Conservation (phyloP, 2,113 vertebrate genomes). For the Elachura formosa region DNA sequence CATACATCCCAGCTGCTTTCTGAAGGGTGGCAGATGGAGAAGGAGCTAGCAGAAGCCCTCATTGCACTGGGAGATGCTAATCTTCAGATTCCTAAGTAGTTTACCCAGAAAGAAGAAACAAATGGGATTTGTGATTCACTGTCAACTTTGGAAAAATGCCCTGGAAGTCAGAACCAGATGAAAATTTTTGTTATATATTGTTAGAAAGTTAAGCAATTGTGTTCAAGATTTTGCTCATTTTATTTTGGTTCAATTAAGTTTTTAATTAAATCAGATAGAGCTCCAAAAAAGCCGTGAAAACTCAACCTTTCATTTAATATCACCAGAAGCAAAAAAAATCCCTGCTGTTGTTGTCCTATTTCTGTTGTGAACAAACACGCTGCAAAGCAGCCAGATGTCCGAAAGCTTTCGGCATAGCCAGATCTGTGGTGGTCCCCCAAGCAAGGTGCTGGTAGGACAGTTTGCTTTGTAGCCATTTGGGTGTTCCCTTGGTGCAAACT, state of each 20-base stretch:
- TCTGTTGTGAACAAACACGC: not conserved
- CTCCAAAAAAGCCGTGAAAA: not conserved
- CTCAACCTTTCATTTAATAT: not conserved
- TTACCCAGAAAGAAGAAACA: not conserved
- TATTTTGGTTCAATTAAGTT: not conserved
- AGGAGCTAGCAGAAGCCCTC: not conserved
- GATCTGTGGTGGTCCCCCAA: not conserved
- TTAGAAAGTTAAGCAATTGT: not conserved
- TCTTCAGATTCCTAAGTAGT: not conserved
- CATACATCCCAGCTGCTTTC: not conserved
- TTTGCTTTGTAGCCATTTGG: not conserved
- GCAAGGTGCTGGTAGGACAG: not conserved
- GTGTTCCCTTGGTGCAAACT: not conserved
- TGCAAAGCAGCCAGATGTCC: not conserved
- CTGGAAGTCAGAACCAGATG: not conserved
- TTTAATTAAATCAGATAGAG: not conserved
- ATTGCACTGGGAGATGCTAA: not conserved
- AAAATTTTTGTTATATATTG: not conserved
- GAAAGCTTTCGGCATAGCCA: not conserved
- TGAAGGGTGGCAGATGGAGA: not conserved
- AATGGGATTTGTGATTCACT: not conserved
- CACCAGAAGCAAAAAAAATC: not conserved
- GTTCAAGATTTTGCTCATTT: not conserved
- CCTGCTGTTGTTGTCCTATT: not conserved
- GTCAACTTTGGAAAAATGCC: not conserved